Percentiles rank a stretch among this genome's conserved stretches.
Evolutionary conservation across 2,888 invertebrate genomes (phyloP).

Genomic region (Papilio gigon): DNA sequence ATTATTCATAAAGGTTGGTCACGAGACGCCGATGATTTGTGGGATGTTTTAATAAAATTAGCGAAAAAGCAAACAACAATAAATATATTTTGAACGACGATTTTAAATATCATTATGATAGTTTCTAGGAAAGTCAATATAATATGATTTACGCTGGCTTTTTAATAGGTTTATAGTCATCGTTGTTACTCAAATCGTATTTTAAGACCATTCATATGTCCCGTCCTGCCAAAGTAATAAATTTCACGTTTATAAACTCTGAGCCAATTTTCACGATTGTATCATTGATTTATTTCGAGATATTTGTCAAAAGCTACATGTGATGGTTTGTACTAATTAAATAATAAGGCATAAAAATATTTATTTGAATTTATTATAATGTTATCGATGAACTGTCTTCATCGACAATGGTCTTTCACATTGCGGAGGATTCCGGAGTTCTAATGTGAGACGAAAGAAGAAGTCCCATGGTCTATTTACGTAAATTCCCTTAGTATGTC

Average conservation of each 20-base stretch:
- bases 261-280: constrained; percentile 4
- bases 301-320: constrained; percentile 3
- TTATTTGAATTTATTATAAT: too few species aligned
- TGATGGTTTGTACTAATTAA: too few species aligned
- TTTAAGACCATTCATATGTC: constrained; percentile 14
- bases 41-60: background rate
- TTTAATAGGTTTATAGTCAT: constrained; percentile 20
- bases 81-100: too few species aligned
- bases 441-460: too few species aligned
- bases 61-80: background rate
- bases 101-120: background rate
- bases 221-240: constrained; percentile 31
- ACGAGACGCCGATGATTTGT: constrained; percentile 10
- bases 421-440: too few species aligned
- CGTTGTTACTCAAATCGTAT: constrained; percentile 16
- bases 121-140: constrained; percentile 8
- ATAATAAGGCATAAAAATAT: too few species aligned
- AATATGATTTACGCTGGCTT: constrained; percentile 21
- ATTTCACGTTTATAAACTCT: constrained; percentile 25
- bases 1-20: constrained; percentile 32
- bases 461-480: too few species aligned
- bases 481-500: too few species aligned
- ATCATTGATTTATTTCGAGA: constrained; percentile 32
- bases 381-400: too few species aligned
- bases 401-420: too few species aligned